phyloP scores from a whole-genome alignment of 2,888 invertebrate species.

The Habroteleia sp. region DNA sequence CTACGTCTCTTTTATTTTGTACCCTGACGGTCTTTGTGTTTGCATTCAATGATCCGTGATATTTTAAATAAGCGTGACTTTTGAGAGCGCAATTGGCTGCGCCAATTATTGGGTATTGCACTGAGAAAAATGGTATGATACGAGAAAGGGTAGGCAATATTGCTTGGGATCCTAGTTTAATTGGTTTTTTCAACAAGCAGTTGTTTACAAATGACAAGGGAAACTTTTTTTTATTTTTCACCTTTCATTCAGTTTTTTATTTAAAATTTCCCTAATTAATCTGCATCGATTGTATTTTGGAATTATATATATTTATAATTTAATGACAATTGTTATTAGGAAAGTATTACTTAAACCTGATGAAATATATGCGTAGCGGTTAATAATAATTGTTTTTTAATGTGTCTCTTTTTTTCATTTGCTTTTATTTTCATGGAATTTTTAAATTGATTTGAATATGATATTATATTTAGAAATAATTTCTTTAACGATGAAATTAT shows the following conservation, averaged over 20 bases:
- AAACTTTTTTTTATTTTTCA: not conserved
- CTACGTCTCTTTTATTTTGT: slow-evolving; percentile 8
- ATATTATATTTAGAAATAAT: no score
- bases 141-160: slow-evolving; percentile 1
- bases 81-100: slow-evolving; percentile 1
- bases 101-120: slow-evolving; percentile 1
- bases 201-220: not conserved
- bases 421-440: no score
- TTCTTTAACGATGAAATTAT: no score
- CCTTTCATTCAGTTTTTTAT: no score
- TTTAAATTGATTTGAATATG: no score
- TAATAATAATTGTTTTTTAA: no score
- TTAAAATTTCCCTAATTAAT: not conserved
- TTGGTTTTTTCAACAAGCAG: slow-evolving; percentile 2
- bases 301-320: no score
- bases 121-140: slow-evolving; percentile 11
- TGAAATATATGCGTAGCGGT: no score
- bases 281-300: no score
- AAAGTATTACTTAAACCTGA: no score
- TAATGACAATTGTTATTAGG: no score
- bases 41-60: slow-evolving; percentile 18
- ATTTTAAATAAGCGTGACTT: slow-evolving; percentile 23
- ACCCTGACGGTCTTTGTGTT: slow-evolving; percentile 3
- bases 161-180: not conserved
- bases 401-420: no score